Evolutionary conservation across 2,888 invertebrate genomes (phyloP).

Genomic region (Melipona beecheii): DNA sequence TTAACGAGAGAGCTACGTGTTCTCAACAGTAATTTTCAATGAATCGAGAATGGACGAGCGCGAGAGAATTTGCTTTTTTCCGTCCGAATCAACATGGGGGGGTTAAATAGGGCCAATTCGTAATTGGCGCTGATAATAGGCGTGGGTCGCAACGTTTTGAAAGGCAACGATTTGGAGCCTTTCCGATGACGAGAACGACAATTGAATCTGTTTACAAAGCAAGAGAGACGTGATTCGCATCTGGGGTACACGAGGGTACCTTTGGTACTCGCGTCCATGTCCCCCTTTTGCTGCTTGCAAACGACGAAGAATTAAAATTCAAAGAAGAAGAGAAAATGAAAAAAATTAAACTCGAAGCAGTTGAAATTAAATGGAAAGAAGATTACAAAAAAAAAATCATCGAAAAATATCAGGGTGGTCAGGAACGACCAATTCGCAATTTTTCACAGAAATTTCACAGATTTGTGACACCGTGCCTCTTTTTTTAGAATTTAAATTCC

Average conservation of each 20-base stretch:
- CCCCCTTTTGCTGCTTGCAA: not conserved
- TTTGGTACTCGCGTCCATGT: constrained; percentile 9
- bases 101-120: constrained; percentile 76
- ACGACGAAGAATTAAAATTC: not conserved
- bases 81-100: constrained; percentile 48
- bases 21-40: no score
- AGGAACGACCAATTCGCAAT: no score
- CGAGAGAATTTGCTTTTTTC: not conserved
- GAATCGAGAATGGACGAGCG: not conserved
- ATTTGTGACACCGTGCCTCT: no score
- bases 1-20: no score
- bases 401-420: not conserved
- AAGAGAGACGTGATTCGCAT: constrained; percentile 50
- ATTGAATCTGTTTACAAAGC: constrained; percentile 47
- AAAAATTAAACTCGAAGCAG: not conserved
- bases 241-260: not conserved
- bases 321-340: no score
- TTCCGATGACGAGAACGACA: constrained; percentile 52
- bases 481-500: no score
- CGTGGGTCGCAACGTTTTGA: constrained; percentile 67
- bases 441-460: no score
- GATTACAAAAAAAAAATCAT: not conserved
- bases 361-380: not conserved
- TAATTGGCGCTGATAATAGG: constrained; percentile 71
- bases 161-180: constrained; percentile 69